Conservation (phyloP, 2,888 invertebrate species). For the Melitaea athalia region DNA sequence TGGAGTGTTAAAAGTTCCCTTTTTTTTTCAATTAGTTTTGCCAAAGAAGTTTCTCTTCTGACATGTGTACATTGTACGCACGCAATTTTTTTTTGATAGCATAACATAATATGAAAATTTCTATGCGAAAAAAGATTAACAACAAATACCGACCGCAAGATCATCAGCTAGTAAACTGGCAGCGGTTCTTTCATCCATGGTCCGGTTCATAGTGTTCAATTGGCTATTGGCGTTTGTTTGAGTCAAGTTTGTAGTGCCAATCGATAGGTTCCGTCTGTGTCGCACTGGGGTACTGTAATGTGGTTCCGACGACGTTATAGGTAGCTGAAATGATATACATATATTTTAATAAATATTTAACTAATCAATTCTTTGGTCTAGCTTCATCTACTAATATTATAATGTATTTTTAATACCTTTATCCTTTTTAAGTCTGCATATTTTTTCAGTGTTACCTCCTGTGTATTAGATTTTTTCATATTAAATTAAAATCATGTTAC, state of each 20-base stretch:
- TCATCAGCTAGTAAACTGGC: slow-evolving; percentile 83
- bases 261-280: slow-evolving; percentile 75
- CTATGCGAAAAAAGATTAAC: neutral
- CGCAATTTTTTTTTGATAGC: too few relatives aligned
- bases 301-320: slow-evolving; percentile 67
- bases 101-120: too few relatives aligned
- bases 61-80: too few relatives aligned
- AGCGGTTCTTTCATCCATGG: slow-evolving; percentile 83
- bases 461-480: slow-evolving; percentile 26
- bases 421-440: slow-evolving; percentile 29
- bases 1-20: too few relatives aligned
- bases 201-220: slow-evolving; percentile 78
- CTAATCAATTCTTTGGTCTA: neutral
- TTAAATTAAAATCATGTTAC: slow-evolving; percentile 15
- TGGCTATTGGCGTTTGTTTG: slow-evolving; percentile 59
- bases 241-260: slow-evolving; percentile 73
- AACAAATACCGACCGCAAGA: slow-evolving; percentile 70
- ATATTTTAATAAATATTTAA: neutral
- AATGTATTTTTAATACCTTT: slow-evolving; percentile 22
- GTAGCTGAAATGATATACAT: slow-evolving; percentile 46
- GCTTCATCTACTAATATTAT: slow-evolving; percentile 16
- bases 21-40: too few relatives aligned
- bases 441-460: slow-evolving; percentile 32
- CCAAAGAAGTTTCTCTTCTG: too few relatives aligned
- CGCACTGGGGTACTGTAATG: slow-evolving; percentile 79